Percentiles rank a stretch among this genome's conserved stretches.
Evolutionary conservation across 53 echinoderm and acorn worm genomes (phyloP).

Genomic region (Zoroaster sp.): DNA sequence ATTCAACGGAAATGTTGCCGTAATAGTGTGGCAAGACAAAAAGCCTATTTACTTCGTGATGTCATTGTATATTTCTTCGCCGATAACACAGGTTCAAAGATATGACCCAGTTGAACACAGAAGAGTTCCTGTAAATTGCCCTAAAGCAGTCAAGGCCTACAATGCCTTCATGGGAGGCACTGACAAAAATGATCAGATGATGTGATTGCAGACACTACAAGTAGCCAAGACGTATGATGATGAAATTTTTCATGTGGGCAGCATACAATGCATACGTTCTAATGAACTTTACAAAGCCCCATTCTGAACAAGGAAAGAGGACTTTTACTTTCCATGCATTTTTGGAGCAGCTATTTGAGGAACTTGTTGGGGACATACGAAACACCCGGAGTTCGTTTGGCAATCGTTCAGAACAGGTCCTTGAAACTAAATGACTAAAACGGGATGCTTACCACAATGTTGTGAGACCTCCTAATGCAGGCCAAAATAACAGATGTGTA

Average conservation of each 20-base stretch:
- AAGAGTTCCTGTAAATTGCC: not conserved
- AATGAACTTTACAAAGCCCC: no score
- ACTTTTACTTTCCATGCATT: no score
- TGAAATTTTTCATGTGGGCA: conserved; percentile 6
- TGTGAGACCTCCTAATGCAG: no score
- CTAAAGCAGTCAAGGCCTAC: conserved; percentile 5
- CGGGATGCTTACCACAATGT: no score
- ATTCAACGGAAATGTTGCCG: not conserved
- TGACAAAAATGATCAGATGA: not conserved
- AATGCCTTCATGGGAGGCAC: not conserved
- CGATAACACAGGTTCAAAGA: not conserved
- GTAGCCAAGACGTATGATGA: not conserved
- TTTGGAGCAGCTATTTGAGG: no score
- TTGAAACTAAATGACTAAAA: no score
- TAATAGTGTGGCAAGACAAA: conserved; percentile 10
- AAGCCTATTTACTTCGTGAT: not conserved
- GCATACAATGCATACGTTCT: not conserved
- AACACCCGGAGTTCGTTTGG: no score
- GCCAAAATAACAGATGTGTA: no score
- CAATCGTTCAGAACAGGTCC: no score
- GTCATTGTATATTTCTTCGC: not conserved
- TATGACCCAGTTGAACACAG: not conserved
- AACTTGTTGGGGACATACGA: no score
- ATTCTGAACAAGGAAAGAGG: no score
- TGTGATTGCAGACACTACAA: not conserved